Evolutionary conservation across 2,888 invertebrate genomes (phyloP), one percentile per base, ranked within the genome.

Genomic region (Microctonus brassicae): DNA sequence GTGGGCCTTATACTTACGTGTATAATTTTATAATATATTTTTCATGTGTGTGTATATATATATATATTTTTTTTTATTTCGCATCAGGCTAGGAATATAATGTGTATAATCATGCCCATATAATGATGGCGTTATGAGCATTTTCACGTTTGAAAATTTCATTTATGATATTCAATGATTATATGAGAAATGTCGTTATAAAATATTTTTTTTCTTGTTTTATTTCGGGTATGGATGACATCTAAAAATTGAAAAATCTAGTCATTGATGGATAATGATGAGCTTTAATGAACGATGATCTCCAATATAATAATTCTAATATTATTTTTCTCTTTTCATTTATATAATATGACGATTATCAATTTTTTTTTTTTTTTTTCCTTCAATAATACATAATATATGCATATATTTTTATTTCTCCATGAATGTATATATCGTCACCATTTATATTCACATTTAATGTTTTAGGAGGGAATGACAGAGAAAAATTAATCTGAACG

Each of bases 11-110:
- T 36, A 34, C 34, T 33, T 33, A 60, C 34, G 34, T 34, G 20
- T 64, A 47, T 33, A 47, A 52, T n/a, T 64, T 36, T 10, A 55
- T 55, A 55, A 52, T 52, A 64, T 64, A 13, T 39, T 62, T 13
- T 39, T 62, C 20, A 34, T 55, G 34, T 62, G 53, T 66, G 73
- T 73, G 71, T 76, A 70, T 75, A 74, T 65, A 68, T 73, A 20
- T 68, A 68, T 66, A 52, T 66, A 73, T 73, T 73, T 67, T 61
- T 42, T 64, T 26, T 62, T 66, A 72, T 7, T 47, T n/a, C 17
- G 9, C 9, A 47, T 36, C 24, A 47, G 17, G 29, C 60, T 58
- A 58, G 33, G 33, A 63, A 68, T 55, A 47, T n/a, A 68, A 26
- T 17, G 47, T 6, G 17, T 6, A n/a, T 47, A 6, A 47, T 20